A percentile compares a stretch with the other conserved stretches of the same genome.
Evolutionary conservation across 2,113 vertebrate genomes (phyloP).

Genomic region (Reinhardtius hippoglossoides): DNA sequence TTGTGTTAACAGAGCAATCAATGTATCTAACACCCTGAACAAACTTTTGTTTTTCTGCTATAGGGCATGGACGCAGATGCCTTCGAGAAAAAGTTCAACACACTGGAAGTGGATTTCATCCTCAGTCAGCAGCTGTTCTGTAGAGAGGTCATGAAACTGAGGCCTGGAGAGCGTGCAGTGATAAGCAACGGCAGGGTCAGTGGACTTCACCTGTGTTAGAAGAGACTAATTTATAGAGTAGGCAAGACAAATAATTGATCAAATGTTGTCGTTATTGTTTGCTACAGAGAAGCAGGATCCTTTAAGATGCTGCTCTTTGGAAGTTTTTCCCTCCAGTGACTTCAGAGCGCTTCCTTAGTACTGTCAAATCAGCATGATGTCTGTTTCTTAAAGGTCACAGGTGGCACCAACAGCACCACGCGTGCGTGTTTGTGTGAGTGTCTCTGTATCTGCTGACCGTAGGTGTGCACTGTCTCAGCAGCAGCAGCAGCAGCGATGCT

Average conservation of each 20-base stretch:
- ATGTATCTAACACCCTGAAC: constrained; percentile 31
- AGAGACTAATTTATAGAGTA: no score
- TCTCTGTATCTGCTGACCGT: constrained; percentile 26
- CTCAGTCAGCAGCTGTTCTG: constrained; percentile 91
- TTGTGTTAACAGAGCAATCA: constrained; percentile 17
- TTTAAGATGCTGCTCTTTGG: constrained; percentile 26
- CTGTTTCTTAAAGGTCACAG: constrained; percentile 70
- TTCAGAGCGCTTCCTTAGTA: constrained; percentile 40
- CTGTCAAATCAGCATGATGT: constrained; percentile 61
- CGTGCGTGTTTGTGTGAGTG: constrained; percentile 8
- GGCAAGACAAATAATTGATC: neutral
- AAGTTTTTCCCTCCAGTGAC: constrained; percentile 37
- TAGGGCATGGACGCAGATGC: constrained; percentile 89
- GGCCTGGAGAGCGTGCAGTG: constrained; percentile 87
- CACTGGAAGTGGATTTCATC: constrained; percentile 89
- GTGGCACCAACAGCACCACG: constrained; percentile 41
- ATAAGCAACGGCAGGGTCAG: constrained; percentile 95
- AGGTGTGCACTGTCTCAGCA: constrained; percentile 53
- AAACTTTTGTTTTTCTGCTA: constrained; percentile 60
- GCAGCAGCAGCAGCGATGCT: constrained; percentile 59
- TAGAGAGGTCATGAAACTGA: constrained; percentile 89
- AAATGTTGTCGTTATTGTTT: constrained; percentile 14
- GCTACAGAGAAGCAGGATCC: constrained; percentile 11
- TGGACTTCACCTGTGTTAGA: constrained; percentile 7
- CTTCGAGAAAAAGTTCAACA: constrained; percentile 97